Percentiles rank a stretch among this genome's conserved stretches.
phyloP scores from a whole-genome alignment of 2,888 invertebrate genomes.

The Drosophila borborema region DNA sequence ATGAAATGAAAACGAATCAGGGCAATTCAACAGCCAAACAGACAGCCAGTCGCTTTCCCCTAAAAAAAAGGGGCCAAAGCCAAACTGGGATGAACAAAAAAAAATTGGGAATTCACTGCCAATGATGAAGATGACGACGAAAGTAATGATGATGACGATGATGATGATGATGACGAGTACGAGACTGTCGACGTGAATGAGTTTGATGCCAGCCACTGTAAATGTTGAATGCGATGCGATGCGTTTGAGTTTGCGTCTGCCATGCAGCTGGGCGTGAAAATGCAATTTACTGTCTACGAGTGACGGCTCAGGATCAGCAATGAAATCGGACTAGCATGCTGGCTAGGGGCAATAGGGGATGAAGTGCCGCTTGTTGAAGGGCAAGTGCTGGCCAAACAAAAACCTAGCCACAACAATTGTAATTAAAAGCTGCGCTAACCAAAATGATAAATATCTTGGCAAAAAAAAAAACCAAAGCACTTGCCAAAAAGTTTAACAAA shows the following conservation, averaged over 20 bases:
- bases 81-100: slow-evolving; percentile 7
- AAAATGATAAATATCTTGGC: slow-evolving; percentile 68
- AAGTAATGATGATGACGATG: slow-evolving; percentile 23
- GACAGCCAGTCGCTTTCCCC: not conserved
- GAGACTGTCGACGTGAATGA: slow-evolving; percentile 24
- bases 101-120: slow-evolving; percentile 36
- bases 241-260: slow-evolving; percentile 40
- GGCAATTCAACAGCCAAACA: slow-evolving; percentile 54
- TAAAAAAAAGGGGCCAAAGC: not conserved
- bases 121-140: slow-evolving; percentile 36
- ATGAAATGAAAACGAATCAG: slow-evolving; percentile 68
- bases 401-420: slow-evolving; percentile 70
- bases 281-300: slow-evolving; percentile 69
- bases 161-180: slow-evolving; percentile 21
- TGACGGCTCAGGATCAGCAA: slow-evolving; percentile 29
- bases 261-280: slow-evolving; percentile 73
- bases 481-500: slow-evolving; percentile 42
- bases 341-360: too few relatives aligned
- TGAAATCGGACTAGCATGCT: not conserved
- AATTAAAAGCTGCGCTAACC: slow-evolving; percentile 70
- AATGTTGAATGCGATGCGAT: slow-evolving; percentile 58
- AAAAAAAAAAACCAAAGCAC: slow-evolving; percentile 14
- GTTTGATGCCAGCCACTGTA: slow-evolving; percentile 39
- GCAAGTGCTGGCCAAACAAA: slow-evolving; percentile 40
- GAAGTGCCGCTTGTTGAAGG: slow-evolving; percentile 18